Conservation (phyloP, 2,113 vertebrate genomes). For the Tricholaema leucomelas region DNA sequence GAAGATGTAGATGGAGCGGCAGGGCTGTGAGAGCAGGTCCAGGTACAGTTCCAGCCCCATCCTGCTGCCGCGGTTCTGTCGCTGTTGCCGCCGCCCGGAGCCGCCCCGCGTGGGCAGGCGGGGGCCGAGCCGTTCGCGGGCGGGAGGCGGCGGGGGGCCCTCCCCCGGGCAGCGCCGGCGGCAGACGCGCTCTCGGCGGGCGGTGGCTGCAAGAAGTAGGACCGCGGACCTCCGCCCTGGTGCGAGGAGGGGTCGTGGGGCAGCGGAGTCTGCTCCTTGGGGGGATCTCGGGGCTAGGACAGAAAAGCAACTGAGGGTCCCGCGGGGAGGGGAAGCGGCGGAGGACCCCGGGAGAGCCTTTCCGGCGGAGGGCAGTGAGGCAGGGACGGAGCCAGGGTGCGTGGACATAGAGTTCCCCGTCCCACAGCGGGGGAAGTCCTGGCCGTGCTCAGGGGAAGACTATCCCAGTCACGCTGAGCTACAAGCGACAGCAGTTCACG, state of each 20-base stretch:
- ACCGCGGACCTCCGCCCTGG: not conserved
- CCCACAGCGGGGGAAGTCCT: fast-evolving
- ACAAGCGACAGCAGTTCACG: too few species aligned
- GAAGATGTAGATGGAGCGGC: slow-evolving; percentile 84
- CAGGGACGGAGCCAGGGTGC: not conserved
- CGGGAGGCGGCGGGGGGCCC: not conserved
- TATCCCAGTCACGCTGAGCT: fast-evolving
- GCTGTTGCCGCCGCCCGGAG: not conserved
- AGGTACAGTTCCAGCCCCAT: slow-evolving; percentile 82
- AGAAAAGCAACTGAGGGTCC: not conserved
- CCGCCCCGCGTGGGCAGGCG: not conserved
- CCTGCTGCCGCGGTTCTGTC: not conserved
- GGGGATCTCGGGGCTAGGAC: fast-evolving
- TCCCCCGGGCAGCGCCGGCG: not conserved
- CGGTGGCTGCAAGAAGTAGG: not conserved
- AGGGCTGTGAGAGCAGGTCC: slow-evolving; percentile 83
- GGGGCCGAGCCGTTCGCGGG: not conserved
- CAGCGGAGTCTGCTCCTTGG: not conserved
- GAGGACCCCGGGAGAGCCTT: not conserved
- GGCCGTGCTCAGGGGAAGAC: not conserved
- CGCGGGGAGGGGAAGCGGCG: not conserved
- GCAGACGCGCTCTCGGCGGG: too few species aligned
- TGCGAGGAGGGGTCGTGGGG: not conserved
- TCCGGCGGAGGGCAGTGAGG: not conserved
- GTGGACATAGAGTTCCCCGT: fast-evolving